A percentile compares a stretch with the other conserved stretches of the same genome.
Conservation (phyloP, 2,888 invertebrate species). For the Drosophila recens region DNA sequence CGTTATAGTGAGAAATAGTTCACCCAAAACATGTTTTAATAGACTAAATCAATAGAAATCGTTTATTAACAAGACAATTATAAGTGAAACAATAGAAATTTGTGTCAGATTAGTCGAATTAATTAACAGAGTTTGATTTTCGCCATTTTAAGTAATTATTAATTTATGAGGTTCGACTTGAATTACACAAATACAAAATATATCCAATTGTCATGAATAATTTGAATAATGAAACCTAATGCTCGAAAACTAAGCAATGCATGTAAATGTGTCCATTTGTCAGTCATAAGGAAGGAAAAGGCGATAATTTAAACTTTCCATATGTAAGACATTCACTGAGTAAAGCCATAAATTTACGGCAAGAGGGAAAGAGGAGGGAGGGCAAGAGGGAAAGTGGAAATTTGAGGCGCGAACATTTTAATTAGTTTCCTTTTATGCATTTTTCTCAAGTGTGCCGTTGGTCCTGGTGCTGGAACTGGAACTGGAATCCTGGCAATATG, state of each 20-base stretch:
- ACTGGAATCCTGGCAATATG: slow-evolving; percentile 56
- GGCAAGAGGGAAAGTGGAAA: slow-evolving; percentile 51
- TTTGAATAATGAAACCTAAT: slow-evolving; percentile 34
- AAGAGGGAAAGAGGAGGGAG: no score
- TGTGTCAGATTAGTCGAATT: not conserved
- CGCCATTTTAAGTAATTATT: not conserved
- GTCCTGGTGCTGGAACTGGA: slow-evolving; percentile 34
- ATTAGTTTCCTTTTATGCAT: slow-evolving; percentile 81
- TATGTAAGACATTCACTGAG: slow-evolving; percentile 70
- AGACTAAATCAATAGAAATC: no score
- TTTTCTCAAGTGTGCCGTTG: slow-evolving; percentile 61
- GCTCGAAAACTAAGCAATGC: slow-evolving; percentile 35
- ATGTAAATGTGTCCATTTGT: slow-evolving; percentile 76
- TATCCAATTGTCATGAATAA: slow-evolving; percentile 64
- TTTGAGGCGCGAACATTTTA: slow-evolving; percentile 83
- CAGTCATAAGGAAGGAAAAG: slow-evolving; percentile 48
- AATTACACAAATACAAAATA: slow-evolving; percentile 9
- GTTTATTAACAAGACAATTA: no score
- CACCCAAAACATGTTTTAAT: no score
- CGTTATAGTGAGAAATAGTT: no score
- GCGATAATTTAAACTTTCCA: slow-evolving; percentile 52
- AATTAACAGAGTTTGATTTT: not conserved
- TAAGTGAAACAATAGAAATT: not conserved
- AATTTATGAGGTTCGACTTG: slow-evolving; percentile 19
- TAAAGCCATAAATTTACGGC: slow-evolving; percentile 57